A percentile compares a stretch with the other conserved stretches of the same genome.
Conservation (phyloP, 2,113 vertebrate species). For the Atrichornis clamosus region DNA sequence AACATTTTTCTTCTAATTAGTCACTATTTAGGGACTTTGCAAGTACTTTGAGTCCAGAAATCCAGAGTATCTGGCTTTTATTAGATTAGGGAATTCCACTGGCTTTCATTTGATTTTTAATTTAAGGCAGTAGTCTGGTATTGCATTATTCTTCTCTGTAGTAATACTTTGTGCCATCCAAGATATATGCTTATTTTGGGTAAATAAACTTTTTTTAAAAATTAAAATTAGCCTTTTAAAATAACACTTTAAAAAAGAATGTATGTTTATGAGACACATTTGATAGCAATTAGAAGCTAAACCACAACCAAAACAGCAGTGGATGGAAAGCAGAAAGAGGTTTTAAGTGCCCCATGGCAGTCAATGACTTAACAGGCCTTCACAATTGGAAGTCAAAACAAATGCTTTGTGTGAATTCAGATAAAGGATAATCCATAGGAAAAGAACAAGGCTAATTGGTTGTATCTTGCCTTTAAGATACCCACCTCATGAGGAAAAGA, state of each 20-base stretch:
- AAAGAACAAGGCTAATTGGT: background rate
- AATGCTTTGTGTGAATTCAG: background rate
- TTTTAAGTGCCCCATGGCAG: background rate
- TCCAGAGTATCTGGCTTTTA: conserved; percentile 43
- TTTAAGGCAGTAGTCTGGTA: conserved; percentile 36
- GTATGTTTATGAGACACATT: background rate
- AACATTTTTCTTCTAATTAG: conserved; percentile 16
- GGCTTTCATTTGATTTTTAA: conserved; percentile 43
- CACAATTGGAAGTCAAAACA: background rate
- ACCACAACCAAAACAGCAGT: background rate
- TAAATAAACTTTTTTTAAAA: background rate
- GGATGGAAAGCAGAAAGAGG: background rate
- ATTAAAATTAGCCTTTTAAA: background rate
- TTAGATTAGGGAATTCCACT: conserved; percentile 25
- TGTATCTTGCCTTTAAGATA: background rate
- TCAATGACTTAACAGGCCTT: background rate
- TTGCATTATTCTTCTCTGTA: background rate
- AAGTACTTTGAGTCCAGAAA: conserved; percentile 16
- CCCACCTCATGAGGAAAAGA: background rate
- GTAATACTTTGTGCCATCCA: background rate
- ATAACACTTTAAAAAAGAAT: background rate
- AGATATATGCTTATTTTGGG: background rate
- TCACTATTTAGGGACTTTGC: conserved; percentile 13
- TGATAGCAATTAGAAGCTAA: background rate
- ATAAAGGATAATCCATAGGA: background rate